Base-by-base conservation (phyloP, 1,140 invertebrate species). In the Nylanderia fulva region DNA sequence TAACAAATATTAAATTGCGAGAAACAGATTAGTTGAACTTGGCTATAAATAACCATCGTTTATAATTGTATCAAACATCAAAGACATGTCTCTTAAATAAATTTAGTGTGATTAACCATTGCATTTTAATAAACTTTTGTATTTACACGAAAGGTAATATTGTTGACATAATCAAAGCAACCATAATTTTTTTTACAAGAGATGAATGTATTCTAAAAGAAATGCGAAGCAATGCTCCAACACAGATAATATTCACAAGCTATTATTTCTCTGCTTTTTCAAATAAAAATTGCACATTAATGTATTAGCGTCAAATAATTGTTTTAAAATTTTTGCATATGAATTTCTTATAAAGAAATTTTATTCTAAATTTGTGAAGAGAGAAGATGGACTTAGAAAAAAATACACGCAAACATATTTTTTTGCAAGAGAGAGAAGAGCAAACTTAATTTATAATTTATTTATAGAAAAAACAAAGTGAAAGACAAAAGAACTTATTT, bases 401-500 rank as follows among this genome's bases (percentile, higher is more conserved):
- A 24, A 1, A n/a, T n/a, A n/a, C n/a, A n/a, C n/a, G n/a, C 5
- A 15, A 39, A 58, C 13, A 0, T 18, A 74, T 36, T 24, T 36
- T 74, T 75, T n/a, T 5, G n/a, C 7, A 15, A 8, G 9, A 45
- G 45, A 58, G 27, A 48, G 21, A 21, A 64, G 6, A n/a, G 9
- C 18, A 42, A 60, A 60, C 0, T 0, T 56, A 21, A 54, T 52
- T 15, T 39, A 5, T 7, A 15, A 42, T 61, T 48, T 77, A 64
- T 0, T 33, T 1, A 64, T 6, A 27, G 36, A 48, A n/a, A 66
- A 69, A 36, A 24, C 15, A 39, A 18, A 56, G 24, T 0, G 27
- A 18, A 0, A 77, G 7, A 60, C 15, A 27, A 8, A 2, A 66
- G 36, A 80, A 13, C 6, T 82, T 72, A 64, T 80, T 56, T 75